Percentiles rank a stretch among this genome's conserved stretches.
phyloP scores from a whole-genome alignment of 2,113 vertebrate genomes.

The Gymnorhina tibicen region DNA sequence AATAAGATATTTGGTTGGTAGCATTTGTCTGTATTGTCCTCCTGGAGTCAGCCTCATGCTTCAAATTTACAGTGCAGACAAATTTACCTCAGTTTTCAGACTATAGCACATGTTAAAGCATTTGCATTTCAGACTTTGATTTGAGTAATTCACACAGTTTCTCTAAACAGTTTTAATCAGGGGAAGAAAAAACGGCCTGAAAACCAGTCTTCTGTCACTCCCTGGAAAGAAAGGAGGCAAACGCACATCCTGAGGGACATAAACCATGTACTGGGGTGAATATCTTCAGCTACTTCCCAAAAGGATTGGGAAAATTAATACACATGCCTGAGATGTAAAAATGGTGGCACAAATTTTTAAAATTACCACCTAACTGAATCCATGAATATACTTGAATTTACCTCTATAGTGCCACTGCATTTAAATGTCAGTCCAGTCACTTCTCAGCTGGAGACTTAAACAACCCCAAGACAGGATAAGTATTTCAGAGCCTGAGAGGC shows the following conservation, averaged over 20 bases:
- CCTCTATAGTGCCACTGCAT: neutral
- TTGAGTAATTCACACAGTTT: neutral
- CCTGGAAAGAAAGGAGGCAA: neutral
- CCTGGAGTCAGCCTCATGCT: neutral
- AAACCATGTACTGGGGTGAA: neutral
- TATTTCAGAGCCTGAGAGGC: neutral
- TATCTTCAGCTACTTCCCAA: neutral
- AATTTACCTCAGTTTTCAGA: neutral
- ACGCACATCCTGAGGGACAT: neutral
- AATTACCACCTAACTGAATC: neutral
- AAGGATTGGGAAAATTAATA: neutral
- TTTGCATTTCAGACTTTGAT: neutral
- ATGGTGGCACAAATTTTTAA: neutral
- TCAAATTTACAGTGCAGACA: neutral
- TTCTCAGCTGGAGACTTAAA: neutral
- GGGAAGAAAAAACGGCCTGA: neutral
- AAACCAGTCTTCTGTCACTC: neutral
- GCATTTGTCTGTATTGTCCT: neutral
- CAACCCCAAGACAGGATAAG: neutral
- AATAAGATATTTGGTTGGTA: neutral
- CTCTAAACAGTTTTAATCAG: neutral
- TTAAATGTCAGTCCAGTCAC: rapidly evolving
- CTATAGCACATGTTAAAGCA: neutral
- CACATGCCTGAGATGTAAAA: neutral
- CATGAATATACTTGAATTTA: neutral